Evolutionary conservation across 2,888 invertebrate genomes (phyloP).

Genomic region (Periphyllus acericola): DNA sequence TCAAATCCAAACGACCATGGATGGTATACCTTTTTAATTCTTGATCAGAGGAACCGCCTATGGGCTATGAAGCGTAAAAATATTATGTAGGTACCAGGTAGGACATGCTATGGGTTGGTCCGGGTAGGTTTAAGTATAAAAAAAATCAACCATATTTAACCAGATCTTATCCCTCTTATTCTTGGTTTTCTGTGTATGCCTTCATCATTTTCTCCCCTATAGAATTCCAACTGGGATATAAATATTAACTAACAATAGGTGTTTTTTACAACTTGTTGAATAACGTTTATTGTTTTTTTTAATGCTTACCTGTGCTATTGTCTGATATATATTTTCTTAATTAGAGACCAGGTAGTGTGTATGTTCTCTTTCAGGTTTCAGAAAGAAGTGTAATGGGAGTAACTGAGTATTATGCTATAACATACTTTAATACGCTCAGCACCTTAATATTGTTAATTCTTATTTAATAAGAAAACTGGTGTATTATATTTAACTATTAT

Average conservation of each 20-base stretch:
- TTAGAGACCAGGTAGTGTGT: neutral
- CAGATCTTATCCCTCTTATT: conserved; percentile 20
- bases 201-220: conserved; percentile 22
- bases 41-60: neutral
- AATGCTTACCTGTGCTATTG: neutral
- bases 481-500: too few relatives aligned
- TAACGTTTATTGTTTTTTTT: conserved; percentile 29
- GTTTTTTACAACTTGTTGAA: conserved; percentile 26
- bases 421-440: neutral
- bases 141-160: conserved; percentile 24
- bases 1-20: conserved; percentile 19
- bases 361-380: neutral
- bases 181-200: conserved; percentile 3
- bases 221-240: conserved; percentile 34
- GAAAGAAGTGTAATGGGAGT: neutral
- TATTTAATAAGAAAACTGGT: neutral
- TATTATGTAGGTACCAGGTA: neutral
- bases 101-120: neutral
- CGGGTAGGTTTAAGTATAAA: neutral
- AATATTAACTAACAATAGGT: conserved; percentile 47
- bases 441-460: neutral
- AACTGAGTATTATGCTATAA: neutral
- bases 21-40: conserved; percentile 10
- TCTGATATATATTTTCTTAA: conserved; percentile 24
- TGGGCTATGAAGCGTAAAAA: neutral